Percentiles rank a stretch among this genome's conserved stretches.
Evolutionary conservation across 2,888 invertebrate genomes (phyloP).

Genomic region (Hesperia comma): DNA sequence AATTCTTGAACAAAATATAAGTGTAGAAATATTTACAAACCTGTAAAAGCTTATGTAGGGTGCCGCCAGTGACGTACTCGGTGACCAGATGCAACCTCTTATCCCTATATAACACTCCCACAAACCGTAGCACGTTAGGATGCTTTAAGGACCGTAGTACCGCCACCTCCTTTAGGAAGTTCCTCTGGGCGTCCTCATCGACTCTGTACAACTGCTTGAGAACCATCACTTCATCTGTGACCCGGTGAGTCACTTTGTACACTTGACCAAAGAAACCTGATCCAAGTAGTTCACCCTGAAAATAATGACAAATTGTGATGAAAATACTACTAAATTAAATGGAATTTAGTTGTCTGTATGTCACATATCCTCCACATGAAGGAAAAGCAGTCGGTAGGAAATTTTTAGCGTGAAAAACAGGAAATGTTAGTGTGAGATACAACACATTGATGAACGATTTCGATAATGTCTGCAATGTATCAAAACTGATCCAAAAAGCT

Average conservation of each 20-base stretch:
- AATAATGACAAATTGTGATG: background rate
- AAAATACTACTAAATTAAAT: too few species aligned
- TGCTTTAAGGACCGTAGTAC: constrained; percentile 95
- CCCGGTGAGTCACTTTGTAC: constrained; percentile 94
- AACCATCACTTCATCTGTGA: constrained; percentile 97
- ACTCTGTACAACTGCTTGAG: constrained; percentile 96
- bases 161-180: constrained; percentile 97
- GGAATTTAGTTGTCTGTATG: too few species aligned
- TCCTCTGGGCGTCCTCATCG: constrained; percentile 96
- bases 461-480: too few species aligned
- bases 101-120: constrained; percentile 96
- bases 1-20: background rate
- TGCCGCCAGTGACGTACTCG: constrained; percentile 96
- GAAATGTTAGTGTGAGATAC: too few species aligned
- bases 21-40: constrained; percentile 62
- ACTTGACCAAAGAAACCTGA: constrained; percentile 98
- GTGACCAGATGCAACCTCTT: constrained; percentile 95
- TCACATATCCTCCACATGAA: too few species aligned
- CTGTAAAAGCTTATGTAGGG: constrained; percentile 92
- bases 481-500: too few species aligned
- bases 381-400: too few species aligned
- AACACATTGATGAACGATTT: too few species aligned
- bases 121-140: constrained; percentile 94
- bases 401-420: too few species aligned
- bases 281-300: constrained; percentile 93